A percentile compares a stretch with the other conserved stretches of the same genome.
Evolutionary conservation across 2,113 vertebrate species (phyloP).

Genomic region (Petaurus breviceps): DNA sequence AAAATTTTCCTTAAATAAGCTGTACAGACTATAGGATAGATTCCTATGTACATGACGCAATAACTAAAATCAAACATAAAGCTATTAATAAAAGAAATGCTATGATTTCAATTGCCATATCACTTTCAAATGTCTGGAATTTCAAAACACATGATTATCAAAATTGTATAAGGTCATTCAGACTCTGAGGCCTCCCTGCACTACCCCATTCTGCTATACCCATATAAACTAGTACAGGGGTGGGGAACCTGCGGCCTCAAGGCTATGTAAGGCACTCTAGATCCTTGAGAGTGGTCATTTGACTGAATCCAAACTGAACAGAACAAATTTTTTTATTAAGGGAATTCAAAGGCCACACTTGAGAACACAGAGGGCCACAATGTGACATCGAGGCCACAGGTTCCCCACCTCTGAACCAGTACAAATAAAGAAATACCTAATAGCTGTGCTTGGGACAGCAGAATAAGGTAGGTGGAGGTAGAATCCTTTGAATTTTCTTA

Average conservation of each 20-base stretch:
- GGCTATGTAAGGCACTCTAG: too few relatives aligned
- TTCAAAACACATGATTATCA: too few relatives aligned
- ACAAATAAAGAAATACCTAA: neutral
- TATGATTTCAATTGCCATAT: too few relatives aligned
- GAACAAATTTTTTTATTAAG: too few relatives aligned
- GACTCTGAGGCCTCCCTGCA: neutral
- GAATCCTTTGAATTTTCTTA: neutral
- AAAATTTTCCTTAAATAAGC: neutral
- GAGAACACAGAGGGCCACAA: too few relatives aligned
- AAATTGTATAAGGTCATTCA: neutral
- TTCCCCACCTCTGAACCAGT: neutral
- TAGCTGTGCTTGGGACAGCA: neutral
- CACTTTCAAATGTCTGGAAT: too few relatives aligned
- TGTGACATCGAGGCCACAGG: too few relatives aligned
- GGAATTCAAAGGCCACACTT: too few relatives aligned
- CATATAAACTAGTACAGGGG: neutral
- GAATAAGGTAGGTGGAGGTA: neutral
- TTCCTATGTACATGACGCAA: neutral
- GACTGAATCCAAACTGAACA: too few relatives aligned
- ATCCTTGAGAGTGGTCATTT: too few relatives aligned
- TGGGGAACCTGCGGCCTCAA: too few relatives aligned
- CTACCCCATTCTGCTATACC: neutral
- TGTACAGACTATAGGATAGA: neutral
- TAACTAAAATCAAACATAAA: neutral
- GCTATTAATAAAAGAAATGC: constrained; percentile 9